A percentile compares a stretch with the other conserved stretches of the same genome.
These are phyloP conservation scores for Balearica regulorum DNA, from an alignment of 2,797 vertebrate genomes.

Conservation along the genomic window DNA sequence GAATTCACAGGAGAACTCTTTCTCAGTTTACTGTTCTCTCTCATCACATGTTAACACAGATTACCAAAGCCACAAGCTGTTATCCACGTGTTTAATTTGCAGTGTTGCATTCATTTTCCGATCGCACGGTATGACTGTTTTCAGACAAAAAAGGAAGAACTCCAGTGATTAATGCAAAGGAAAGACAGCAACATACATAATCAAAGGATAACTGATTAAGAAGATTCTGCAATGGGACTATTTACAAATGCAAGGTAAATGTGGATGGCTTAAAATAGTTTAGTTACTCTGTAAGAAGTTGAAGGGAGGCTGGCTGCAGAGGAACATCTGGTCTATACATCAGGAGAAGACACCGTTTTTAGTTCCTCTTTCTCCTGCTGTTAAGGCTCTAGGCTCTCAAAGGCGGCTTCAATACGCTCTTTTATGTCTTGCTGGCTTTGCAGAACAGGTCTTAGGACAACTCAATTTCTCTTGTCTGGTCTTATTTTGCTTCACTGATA, in stretches of 20 bases:
- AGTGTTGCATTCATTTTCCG: slow-evolving; percentile 35
- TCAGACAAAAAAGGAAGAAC: slow-evolving; percentile 30
- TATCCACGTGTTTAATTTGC: background rate
- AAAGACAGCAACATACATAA: background rate
- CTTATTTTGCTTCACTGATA: background rate
- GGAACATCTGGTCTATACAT: background rate
- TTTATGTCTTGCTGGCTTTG: background rate
- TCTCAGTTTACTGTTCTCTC: slow-evolving; percentile 19
- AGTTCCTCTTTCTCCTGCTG: background rate
- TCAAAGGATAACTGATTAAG: background rate
- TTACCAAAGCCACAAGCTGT: background rate
- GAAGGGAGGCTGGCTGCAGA: background rate
- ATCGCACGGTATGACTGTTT: background rate
- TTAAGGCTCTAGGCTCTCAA: background rate
- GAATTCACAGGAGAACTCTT: slow-evolving; percentile 63
- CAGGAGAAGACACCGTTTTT: background rate
- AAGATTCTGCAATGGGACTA: background rate
- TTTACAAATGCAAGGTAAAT: background rate
- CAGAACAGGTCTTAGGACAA: background rate
- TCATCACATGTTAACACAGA: background rate
- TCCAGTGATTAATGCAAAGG: slow-evolving; percentile 9
- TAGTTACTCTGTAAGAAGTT: background rate
- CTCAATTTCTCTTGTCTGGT: background rate
- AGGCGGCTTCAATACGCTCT: background rate
- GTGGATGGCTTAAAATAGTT: background rate